Evolutionary conservation across 53 echinoderm and acorn worm species (phyloP), one percentile per base, ranked within the genome.

Genomic region (Echinometra lucunter): DNA sequence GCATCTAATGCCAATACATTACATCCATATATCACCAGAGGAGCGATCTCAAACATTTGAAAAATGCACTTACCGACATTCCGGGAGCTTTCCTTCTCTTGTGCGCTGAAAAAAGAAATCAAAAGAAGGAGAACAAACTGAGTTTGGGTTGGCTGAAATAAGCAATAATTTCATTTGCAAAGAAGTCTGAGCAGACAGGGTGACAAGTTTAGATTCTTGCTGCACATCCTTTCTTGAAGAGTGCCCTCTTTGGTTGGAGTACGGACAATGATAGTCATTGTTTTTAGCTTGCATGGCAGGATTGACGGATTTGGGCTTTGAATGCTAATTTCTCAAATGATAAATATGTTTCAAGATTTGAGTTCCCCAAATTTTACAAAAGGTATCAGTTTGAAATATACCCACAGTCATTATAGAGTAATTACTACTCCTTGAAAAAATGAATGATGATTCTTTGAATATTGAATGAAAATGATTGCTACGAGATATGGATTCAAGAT

Each of bases 81-180:
- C 95, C 95, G 35, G 96, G 96, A 58, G 92, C 78, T 96, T 96
- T 96, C 95, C 96, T 94, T 80, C 96, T 91, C 92, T 96, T 96
- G 75, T 92, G 96, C 44, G 96, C 96, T 96, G 88, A 44, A 94
- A 91, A 85, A 38, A 63, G 60, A 40, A 88, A 92, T 40, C 55
- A 45, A 92, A 58, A 91, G 37, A 95, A 89, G 82, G 74, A 34
- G 92, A 95, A 63, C 91, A 91, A 66, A 91, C 56, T 91, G 1
- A 23, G 66, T 56, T 35, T 83, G 15, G 88, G 32, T 23, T 32
- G 57, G 42, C 56, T 21, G 30, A 81, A 81, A 81, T 81, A 81
- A 81, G 81, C 44, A 81, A 81, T 81, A 81, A 81, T 81, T 81
- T 81, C 44, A 44, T 81, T 81, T 44, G 81, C 81, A 44, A 80